Evolutionary conservation across 1,140 invertebrate species (phyloP), one percentile per base, ranked within the genome.

Genomic region (Nomia melanderi): DNA sequence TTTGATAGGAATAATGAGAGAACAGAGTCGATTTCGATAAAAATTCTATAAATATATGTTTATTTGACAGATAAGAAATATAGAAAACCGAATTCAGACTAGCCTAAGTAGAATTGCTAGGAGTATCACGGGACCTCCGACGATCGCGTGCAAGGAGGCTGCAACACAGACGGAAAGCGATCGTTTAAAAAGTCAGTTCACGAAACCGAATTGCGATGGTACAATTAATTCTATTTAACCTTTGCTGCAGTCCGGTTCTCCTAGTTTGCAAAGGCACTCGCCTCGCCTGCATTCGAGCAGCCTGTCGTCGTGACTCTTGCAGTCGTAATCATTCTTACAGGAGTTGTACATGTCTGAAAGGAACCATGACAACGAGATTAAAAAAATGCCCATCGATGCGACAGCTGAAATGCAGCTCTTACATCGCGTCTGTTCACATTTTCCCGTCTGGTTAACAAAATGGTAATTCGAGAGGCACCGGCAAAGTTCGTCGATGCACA

Each of bases 401-500:
- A 20, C 5, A 12, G 6, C 27, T 29, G 29, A 57, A 17, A 31
- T 9, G 0, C 3, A 41, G 41, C 60, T n/a, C 9, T 60, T 87
- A 87, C 86, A 41, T 66, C 64, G 39, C 23, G 50, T 60, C 17
- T 6, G 54, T 20, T 83, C 4, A 47, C 86, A 88, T 36, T 27
- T 60, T 0, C 25, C 50, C 0, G 85, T 88, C 25, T 69, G 25
- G 12, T 88, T 86, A 3, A 62, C 73, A 17, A 79, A 88, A 74
- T 77, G 81, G 54, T 83, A 60, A 3, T 64, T 50, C 7, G 75
- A 41, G 29, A 71, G 47, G 67, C 87, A 88, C 3, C 50, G 54
- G 9, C 87, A 88, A 11, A 63, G 62, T 7, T 67, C 67, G 17
- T 77, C 60, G 56, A 86, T 71, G 60, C 87, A 88, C 14, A 67